These are phyloP conservation scores for Gallinago paraguaiae DNA, from an alignment of 2,113 vertebrate genomes.

Conservation along the genomic window DNA sequence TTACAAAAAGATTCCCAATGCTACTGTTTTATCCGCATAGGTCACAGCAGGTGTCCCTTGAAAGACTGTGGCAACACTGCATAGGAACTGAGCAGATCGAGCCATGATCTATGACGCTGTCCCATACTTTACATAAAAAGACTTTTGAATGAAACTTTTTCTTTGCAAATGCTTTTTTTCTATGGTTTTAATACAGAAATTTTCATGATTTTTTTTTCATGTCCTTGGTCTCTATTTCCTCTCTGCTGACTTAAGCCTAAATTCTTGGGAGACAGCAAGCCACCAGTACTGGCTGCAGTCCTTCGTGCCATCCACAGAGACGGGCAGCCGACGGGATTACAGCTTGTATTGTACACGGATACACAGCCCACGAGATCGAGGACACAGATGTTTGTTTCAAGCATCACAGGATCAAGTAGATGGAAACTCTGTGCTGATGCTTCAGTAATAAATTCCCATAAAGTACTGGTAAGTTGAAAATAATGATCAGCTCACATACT, in stretches of 20 bases:
- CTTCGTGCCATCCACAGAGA: conserved; percentile 76
- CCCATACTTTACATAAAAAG: not conserved
- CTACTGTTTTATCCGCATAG: not conserved
- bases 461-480: conserved; percentile 75
- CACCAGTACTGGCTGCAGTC: conserved; percentile 73
- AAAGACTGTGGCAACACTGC: not conserved
- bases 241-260: conserved; percentile 60
- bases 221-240: not conserved
- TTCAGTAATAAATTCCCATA: conserved; percentile 70
- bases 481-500: not conserved
- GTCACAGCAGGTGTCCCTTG: not conserved
- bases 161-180: not conserved
- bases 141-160: not conserved
- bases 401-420: conserved; percentile 68
- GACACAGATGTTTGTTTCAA: conserved; percentile 78
- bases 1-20: not conserved
- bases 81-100: not conserved
- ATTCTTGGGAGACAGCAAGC: conserved; percentile 68
- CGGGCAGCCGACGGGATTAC: conserved; percentile 59
- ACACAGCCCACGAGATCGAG: conserved; percentile 42
- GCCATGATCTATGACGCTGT: not conserved
- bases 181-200: not conserved
- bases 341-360: conserved; percentile 76
- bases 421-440: conserved; percentile 82
- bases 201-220: not conserved